phyloP scores from a whole-genome alignment of 2,113 vertebrate genomes.

The Etheostoma cragini region DNA sequence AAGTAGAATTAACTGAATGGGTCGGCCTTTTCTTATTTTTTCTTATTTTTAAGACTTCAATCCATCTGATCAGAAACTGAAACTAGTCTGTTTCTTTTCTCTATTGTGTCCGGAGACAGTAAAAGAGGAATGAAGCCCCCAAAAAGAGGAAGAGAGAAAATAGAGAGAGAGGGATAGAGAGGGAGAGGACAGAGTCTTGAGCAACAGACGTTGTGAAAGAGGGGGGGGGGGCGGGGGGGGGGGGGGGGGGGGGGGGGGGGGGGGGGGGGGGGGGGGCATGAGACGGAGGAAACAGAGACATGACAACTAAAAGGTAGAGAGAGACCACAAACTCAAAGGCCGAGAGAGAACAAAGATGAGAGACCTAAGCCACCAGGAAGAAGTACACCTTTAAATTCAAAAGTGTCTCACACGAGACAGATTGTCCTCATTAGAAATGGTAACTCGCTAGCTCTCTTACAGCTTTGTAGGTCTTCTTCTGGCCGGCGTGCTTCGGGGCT shows the following conservation, averaged over 20 bases:
- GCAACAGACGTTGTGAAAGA: conserved; percentile 42
- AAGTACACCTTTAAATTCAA: too few species aligned
- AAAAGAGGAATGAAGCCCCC: conserved; percentile 57
- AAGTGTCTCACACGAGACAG: not conserved
- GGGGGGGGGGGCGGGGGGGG: not conserved
- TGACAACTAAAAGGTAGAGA: not conserved
- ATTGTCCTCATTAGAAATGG: not conserved
- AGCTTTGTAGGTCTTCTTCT: conserved; percentile 98
- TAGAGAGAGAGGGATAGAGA: not conserved
- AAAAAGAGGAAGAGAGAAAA: conserved; percentile 54
- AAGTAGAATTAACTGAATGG: not conserved
- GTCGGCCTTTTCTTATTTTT: not conserved
- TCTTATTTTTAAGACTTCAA: not conserved
- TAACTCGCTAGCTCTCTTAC: conserved; percentile 77
- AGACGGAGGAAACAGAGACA: not conserved
- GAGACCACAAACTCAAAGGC: not conserved
- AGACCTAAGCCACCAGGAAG: not conserved
- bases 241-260: too few species aligned
- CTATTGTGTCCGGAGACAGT: not conserved
- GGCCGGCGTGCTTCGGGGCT: conserved; percentile 93
- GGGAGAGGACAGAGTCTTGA: not conserved
- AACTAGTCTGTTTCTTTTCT: not conserved
- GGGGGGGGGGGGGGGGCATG: not conserved
- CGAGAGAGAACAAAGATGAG: not conserved
- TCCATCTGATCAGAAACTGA: conserved; percentile 22